Percentiles rank a stretch among this genome's conserved stretches.
These are phyloP conservation scores for Thymelicus acteon DNA, from an alignment of 2,888 invertebrate species.

Conservation along the genomic window DNA sequence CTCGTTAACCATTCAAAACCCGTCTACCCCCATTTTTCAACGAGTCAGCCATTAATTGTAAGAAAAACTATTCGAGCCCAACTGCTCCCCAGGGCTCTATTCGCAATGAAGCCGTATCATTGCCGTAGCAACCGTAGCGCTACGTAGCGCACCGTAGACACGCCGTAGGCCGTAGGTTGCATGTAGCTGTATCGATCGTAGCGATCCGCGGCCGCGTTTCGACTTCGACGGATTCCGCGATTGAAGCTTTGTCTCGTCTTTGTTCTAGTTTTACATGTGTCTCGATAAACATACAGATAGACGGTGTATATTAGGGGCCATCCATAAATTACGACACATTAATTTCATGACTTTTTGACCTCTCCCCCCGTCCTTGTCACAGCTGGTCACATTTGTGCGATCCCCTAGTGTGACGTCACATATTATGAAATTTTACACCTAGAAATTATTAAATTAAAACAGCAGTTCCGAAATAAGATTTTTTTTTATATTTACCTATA, in stretches of 20 bases:
- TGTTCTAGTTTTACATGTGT: slow-evolving; percentile 17
- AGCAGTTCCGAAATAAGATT: too few relatives aligned
- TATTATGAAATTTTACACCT: too few relatives aligned
- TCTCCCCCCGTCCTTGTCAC: too few relatives aligned
- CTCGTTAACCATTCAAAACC: slow-evolving; percentile 8
- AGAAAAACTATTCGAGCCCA: slow-evolving; percentile 30
- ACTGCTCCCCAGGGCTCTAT: slow-evolving; percentile 19
- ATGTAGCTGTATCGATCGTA: slow-evolving; percentile 49
- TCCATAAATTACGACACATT: too few relatives aligned
- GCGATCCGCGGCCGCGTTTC: slow-evolving; percentile 30
- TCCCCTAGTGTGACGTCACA: too few relatives aligned
- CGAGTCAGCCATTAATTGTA: slow-evolving; percentile 27
- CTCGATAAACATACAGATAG: slow-evolving; percentile 16
- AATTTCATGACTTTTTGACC: too few relatives aligned
- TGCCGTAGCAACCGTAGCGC: slow-evolving; percentile 44
- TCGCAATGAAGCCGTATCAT: slow-evolving; percentile 35
- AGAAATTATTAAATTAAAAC: too few relatives aligned
- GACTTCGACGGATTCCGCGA: slow-evolving; percentile 19
- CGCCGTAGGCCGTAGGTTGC: slow-evolving; percentile 40
- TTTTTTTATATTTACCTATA: too few relatives aligned
- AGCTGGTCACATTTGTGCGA: too few relatives aligned
- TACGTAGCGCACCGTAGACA: slow-evolving; percentile 26
- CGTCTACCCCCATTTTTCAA: slow-evolving; percentile 7
- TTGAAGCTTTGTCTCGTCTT: slow-evolving; percentile 27
- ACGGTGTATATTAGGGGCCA: not conserved